Evolutionary conservation across 2,113 vertebrate genomes (phyloP), one percentile per base, ranked within the genome.

Genomic region (Cryptomyrus ogoouensis): DNA sequence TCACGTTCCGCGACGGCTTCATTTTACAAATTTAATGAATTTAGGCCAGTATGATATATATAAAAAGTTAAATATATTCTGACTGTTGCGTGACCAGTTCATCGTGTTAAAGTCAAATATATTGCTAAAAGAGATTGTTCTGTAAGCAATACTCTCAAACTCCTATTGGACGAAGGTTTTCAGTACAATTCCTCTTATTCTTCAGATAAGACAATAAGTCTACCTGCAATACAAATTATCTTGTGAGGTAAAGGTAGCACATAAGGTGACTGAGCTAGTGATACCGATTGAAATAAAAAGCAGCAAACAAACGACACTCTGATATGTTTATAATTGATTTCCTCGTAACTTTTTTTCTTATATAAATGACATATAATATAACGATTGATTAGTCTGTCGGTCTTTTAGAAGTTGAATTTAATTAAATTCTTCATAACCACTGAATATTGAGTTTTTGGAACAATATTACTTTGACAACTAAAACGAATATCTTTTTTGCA

Each of bases 51-150:
- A 12, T 47, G 47, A 12, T 50, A 85, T 15, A 85, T 86, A 50
- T 86, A 31, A 47, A 50, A 50, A 86, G 83, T 86, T 86, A 86
- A 50, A 86, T 86, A 86, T 50, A 46, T 46, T 50, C 46, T 86
- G 83, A 31, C 24, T n/a, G 46, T 86, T 50, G 46, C 12, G 15
- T 80, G 12, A 39, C 70, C 83, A 47, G 83, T 85, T 50, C 17
- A 84, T 84, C 15, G 83, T 50, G n/a, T 50, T 86, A 17, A 86
- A 86, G 44, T 86, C 46, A 47, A 50, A 46, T 86, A 50, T 49
- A 86, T 86, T 86, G n/a, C 12, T 49, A 13, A 86, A 86, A 46
- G 19, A 50, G 47, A 85, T 85, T n/a, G 44, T 50, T 49, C 47
- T 85, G 24, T 5, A 86, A 47, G 15, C 83, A 31, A 50, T 19